Evolutionary conservation across 2,888 invertebrate species (phyloP).

Genomic region (Diarsia mendica): DNA sequence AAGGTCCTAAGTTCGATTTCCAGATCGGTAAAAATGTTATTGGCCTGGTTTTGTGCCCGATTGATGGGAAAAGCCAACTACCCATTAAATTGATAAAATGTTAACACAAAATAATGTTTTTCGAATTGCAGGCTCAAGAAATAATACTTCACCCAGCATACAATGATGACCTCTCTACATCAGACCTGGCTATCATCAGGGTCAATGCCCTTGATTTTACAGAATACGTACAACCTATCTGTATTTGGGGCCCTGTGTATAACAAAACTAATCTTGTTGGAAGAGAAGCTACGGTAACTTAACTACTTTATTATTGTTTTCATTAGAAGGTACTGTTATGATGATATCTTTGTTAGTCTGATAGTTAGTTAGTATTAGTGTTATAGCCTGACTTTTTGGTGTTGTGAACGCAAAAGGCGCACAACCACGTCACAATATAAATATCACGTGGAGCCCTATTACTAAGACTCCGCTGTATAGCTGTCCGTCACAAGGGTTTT

Average conservation of each 20-base stretch:
- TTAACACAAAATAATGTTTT: background rate
- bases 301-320: background rate
- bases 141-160: slow-evolving; percentile 83
- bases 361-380: background rate
- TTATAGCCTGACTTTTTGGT: background rate
- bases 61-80: too few relatives aligned
- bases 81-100: background rate
- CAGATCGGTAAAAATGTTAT: too few relatives aligned
- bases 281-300: slow-evolving; percentile 80
- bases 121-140: slow-evolving; percentile 73
- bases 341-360: background rate
- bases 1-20: too few relatives aligned
- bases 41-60: too few relatives aligned
- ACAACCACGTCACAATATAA: too few relatives aligned
- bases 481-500: background rate
- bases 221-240: slow-evolving; percentile 85
- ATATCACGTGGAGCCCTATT: background rate
- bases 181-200: slow-evolving; percentile 85
- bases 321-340: background rate
- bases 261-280: slow-evolving; percentile 80
- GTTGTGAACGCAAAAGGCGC: background rate
- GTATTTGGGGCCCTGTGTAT: slow-evolving; percentile 85
- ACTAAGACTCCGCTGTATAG: background rate
- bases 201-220: slow-evolving; percentile 78
- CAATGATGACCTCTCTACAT: slow-evolving; percentile 72